A percentile compares a stretch with the other conserved stretches of the same genome.
Evolutionary conservation across 2,888 invertebrate genomes (phyloP).

Genomic region (Polydesmus complanatus): DNA sequence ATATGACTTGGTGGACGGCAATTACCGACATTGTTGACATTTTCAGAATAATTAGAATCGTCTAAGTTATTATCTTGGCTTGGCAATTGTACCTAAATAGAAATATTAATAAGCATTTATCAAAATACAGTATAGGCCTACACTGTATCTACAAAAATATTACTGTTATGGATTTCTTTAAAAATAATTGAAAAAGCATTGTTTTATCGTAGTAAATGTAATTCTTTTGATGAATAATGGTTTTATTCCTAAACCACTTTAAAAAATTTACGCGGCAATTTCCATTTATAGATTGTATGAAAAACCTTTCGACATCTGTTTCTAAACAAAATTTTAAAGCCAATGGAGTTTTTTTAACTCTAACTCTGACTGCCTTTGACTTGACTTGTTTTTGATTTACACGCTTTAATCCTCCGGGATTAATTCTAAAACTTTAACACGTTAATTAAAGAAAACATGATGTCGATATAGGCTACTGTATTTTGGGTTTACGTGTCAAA

Average conservation of each 20-base stretch:
- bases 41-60: constrained; percentile 3
- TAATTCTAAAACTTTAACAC: neutral
- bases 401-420: neutral
- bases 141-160: neutral
- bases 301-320: neutral
- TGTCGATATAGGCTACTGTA: too few relatives aligned
- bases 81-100: too few relatives aligned
- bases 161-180: neutral
- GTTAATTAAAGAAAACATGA: neutral
- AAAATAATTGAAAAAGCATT: neutral
- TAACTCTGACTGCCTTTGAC: neutral
- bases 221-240: neutral
- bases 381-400: neutral
- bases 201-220: too few relatives aligned
- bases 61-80: neutral
- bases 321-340: neutral
- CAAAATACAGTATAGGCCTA: too few relatives aligned
- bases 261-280: neutral
- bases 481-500: too few relatives aligned
- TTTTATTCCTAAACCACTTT: neutral
- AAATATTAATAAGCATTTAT: too few relatives aligned
- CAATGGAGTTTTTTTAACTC: neutral
- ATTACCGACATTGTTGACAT: too few relatives aligned
- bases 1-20: neutral
- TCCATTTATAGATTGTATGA: neutral